These are phyloP conservation scores for Embidobia sp. DNA, from an alignment of 2,888 invertebrate genomes.

Conservation along the genomic window DNA sequence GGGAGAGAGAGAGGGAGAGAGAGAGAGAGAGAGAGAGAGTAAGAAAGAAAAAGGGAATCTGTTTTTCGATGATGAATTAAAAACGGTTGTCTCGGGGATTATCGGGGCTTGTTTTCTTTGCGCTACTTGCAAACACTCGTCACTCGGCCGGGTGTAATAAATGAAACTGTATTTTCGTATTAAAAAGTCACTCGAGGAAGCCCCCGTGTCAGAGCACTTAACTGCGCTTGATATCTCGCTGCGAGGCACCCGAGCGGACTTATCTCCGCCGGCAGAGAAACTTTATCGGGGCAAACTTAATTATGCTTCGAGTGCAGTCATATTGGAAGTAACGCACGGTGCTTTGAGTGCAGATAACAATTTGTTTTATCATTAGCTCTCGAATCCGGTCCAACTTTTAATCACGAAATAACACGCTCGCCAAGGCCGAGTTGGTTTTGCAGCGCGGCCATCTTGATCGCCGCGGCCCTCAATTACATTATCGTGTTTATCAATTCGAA, in stretches of 20 bases:
- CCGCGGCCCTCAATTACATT: conserved; percentile 46
- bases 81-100: no score
- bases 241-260: conserved; percentile 22
- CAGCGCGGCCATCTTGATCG: conserved; percentile 17
- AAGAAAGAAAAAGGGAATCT: no score
- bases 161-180: conserved; percentile 21
- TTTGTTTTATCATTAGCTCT: conserved; percentile 46
- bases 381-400: conserved; percentile 14
- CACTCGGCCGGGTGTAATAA: no score
- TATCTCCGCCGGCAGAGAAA: conserved; percentile 49
- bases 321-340: conserved; percentile 45
- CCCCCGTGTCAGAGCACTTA: conserved; percentile 37
- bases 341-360: conserved; percentile 44
- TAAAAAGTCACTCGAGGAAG: conserved; percentile 46
- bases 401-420: conserved; percentile 14
- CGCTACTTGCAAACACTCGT: no score
- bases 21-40: no score
- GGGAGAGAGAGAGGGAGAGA: no score
- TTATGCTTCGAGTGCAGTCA: conserved; percentile 49
- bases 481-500: conserved; percentile 46
- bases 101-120: no score
- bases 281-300: conserved; percentile 58
- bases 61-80: no score
- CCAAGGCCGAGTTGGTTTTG: no score
- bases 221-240: conserved; percentile 27